Percentiles rank a stretch among this genome's conserved stretches.
Evolutionary conservation across 2,113 vertebrate genomes (phyloP).

Genomic region (Odontesthes bonariensis): DNA sequence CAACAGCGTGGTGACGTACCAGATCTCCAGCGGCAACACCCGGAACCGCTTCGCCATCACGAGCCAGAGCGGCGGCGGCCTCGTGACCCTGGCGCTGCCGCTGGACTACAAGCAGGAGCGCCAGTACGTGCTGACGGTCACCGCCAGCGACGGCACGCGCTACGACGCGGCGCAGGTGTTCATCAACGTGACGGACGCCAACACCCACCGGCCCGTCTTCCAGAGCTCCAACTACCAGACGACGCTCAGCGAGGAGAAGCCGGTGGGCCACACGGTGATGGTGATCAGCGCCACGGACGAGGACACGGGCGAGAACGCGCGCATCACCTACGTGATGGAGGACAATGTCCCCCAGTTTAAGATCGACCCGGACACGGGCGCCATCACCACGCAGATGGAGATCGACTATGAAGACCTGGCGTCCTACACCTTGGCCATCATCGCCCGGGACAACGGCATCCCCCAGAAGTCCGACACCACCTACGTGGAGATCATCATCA

Average conservation of each 20-base stretch:
- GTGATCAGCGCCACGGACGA: slow-evolving; percentile 93
- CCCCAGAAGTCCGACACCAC: slow-evolving; percentile 96
- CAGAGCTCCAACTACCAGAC: slow-evolving; percentile 94
- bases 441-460: slow-evolving; percentile 94
- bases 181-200: slow-evolving; percentile 96
- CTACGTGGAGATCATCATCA: slow-evolving; percentile 92
- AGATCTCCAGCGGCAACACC: slow-evolving; percentile 97
- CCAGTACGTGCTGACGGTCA: slow-evolving; percentile 93
- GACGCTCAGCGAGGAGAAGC: slow-evolving; percentile 88
- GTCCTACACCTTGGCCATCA: slow-evolving; percentile 93
- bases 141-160: slow-evolving; percentile 93
- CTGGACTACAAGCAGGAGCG: slow-evolving; percentile 98
- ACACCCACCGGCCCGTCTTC: slow-evolving; percentile 96
- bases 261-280: slow-evolving; percentile 90
- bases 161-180: slow-evolving; percentile 92
- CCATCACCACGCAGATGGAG: slow-evolving; percentile 91
- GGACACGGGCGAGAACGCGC: slow-evolving; percentile 94
- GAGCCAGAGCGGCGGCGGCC: slow-evolving; percentile 94
- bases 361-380: slow-evolving; percentile 91
- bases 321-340: slow-evolving; percentile 94
- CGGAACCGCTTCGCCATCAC: slow-evolving; percentile 96
- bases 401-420: slow-evolving; percentile 96
- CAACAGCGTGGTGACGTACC: slow-evolving; percentile 96
- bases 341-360: slow-evolving; percentile 94
- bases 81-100: slow-evolving; percentile 92